These are phyloP conservation scores for Phrynosoma blainvillii DNA, from an alignment of 2,113 vertebrate species.

Conservation along the genomic window DNA sequence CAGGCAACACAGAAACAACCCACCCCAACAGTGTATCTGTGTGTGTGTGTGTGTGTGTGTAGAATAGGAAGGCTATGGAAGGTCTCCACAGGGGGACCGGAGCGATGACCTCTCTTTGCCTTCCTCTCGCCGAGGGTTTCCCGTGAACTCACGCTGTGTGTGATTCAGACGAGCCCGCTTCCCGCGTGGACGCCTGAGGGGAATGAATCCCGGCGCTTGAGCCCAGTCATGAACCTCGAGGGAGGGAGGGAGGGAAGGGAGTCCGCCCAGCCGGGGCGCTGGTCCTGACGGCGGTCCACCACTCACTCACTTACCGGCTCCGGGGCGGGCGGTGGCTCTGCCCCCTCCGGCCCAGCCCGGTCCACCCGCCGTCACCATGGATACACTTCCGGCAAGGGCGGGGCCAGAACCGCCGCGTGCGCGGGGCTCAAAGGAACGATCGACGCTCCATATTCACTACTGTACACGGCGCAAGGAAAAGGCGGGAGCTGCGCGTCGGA, in stretches of 20 bases:
- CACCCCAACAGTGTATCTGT: too few species aligned
- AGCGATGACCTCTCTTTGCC: too few species aligned
- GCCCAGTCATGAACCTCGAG: too few species aligned
- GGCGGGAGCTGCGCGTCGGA: not conserved
- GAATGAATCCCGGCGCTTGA: too few species aligned
- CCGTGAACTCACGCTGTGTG: not conserved
- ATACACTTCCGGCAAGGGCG: conserved; percentile 26
- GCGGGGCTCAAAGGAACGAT: not conserved
- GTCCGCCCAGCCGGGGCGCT: too few species aligned
- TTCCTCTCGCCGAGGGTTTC: too few species aligned
- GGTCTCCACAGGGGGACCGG: not conserved
- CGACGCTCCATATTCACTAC: too few species aligned
- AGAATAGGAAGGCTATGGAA: too few species aligned
- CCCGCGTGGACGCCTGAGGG: not conserved
- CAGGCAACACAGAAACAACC: too few species aligned
- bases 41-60: too few species aligned
- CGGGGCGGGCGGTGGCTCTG: conserved; percentile 1
- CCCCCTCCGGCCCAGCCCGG: conserved; percentile 17
- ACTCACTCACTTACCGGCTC: conserved; percentile 25
- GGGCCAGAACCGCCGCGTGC: not conserved
- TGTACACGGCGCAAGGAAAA: not conserved
- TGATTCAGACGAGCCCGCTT: not conserved
- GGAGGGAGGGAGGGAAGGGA: too few species aligned
- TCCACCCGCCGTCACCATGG: conserved; percentile 28
- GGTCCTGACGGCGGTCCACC: not conserved